Conservation (phyloP, 1,140 invertebrate genomes). For the Macrobrachium nipponense region DNA sequence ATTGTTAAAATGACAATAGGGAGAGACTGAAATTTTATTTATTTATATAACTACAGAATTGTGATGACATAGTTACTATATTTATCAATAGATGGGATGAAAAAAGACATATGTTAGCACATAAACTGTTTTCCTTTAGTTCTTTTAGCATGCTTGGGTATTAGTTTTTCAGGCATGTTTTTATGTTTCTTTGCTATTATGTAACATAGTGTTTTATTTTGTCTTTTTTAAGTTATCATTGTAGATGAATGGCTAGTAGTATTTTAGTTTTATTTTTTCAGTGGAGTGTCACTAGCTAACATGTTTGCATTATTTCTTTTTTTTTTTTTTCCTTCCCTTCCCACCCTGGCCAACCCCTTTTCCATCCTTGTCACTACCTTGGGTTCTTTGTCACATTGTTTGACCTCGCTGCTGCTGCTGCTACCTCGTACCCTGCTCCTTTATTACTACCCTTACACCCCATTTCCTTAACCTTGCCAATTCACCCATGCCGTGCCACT, state of each 20-base stretch:
- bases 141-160: conserved; percentile 55
- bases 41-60: not conserved
- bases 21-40: no score
- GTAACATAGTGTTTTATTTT: conserved; percentile 53
- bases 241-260: conserved; percentile 56
- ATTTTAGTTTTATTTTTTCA: conserved; percentile 50
- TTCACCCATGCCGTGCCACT: conserved; percentile 33
- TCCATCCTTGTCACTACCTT: conserved; percentile 1
- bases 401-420: conserved; percentile 34
- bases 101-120: conserved; percentile 28
- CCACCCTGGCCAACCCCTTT: conserved; percentile 26
- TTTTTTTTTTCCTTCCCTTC: conserved; percentile 42
- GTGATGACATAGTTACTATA: not conserved
- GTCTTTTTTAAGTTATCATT: conserved; percentile 37
- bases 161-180: conserved; percentile 55
- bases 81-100: not conserved
- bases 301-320: conserved; percentile 64
- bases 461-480: conserved; percentile 10
- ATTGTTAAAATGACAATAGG: no score
- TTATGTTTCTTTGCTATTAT: conserved; percentile 50
- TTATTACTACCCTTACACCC: conserved; percentile 3
- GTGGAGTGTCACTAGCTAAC: conserved; percentile 62
- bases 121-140: conserved; percentile 36
- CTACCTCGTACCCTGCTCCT: conserved; percentile 2
- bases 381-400: conserved; percentile 32